A percentile compares a stretch with the other conserved stretches of the same genome.
Evolutionary conservation across 2,888 invertebrate genomes (phyloP).

Genomic region (Himalopsyche tibetana): DNA sequence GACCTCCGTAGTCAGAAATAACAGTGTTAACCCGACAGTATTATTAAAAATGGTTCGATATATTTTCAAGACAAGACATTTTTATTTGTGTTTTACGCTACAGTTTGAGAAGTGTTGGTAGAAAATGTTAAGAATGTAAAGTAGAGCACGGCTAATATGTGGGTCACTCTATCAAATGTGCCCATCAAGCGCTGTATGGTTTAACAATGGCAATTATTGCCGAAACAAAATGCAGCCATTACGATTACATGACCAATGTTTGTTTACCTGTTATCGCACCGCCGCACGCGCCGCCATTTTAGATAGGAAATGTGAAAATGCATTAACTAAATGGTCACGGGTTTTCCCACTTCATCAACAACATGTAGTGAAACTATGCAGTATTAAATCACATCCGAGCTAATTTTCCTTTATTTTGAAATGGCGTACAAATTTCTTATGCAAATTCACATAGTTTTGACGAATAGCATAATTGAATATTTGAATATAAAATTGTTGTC

Average conservation of each 20-base stretch:
- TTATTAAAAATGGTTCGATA: no score
- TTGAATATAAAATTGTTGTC: no score
- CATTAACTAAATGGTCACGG: not conserved
- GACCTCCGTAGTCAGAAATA: no score
- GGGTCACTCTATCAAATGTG: conserved; percentile 54
- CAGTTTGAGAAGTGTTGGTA: not conserved
- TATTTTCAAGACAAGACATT: not conserved
- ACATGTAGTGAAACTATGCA: no score
- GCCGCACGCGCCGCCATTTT: not conserved
- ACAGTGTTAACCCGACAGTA: no score
- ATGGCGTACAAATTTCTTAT: no score
- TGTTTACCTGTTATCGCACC: conserved; percentile 35
- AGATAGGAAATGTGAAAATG: conserved; percentile 14
- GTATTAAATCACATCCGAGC: no score
- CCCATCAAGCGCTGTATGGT: conserved; percentile 47
- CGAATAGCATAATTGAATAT: no score
- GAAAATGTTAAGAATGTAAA: conserved; percentile 11
- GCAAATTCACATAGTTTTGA: no score
- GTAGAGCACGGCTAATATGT: conserved; percentile 51
- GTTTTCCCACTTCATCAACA: not conserved
- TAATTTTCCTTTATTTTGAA: no score
- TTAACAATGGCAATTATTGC: conserved; percentile 52
- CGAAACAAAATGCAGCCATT: conserved; percentile 48
- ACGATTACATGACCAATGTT: conserved; percentile 19
- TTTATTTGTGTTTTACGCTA: not conserved